Percentiles rank a stretch among this genome's conserved stretches.
Conservation (phyloP, 2,888 invertebrate species). For the Unio pictorum region DNA sequence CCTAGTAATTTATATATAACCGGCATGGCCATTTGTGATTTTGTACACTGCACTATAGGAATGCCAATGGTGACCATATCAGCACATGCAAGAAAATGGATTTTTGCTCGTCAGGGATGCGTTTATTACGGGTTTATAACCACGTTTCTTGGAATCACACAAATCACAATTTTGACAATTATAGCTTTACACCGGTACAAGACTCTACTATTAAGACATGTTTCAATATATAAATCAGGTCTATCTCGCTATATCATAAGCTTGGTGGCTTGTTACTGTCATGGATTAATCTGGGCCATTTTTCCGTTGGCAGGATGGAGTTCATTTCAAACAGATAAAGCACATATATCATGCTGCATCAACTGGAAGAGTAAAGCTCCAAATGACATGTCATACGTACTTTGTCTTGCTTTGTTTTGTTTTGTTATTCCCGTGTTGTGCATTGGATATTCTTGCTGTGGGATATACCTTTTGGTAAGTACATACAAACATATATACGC, state of each 20-base stretch:
- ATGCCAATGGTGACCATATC: conserved; percentile 1
- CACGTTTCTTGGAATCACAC: conserved; percentile 7
- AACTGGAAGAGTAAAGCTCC: conserved; percentile 4
- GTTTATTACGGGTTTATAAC: conserved; percentile 6
- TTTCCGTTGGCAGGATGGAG: conserved; percentile 6
- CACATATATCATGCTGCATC: conserved; percentile 1
- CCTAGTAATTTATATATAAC: conserved; percentile 3
- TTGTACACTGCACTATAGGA: conserved; percentile 1
- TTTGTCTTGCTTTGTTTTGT: not conserved
- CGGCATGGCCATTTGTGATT: conserved; percentile 1
- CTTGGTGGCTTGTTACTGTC: not conserved
- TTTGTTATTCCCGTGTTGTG: not conserved
- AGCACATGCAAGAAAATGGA: not conserved
- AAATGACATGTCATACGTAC: not conserved
- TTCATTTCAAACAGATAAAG: conserved; percentile 3
- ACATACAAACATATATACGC: no score
- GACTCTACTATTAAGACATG: not conserved
- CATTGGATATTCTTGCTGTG: not conserved
- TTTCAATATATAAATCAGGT: not conserved
- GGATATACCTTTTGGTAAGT: conserved; percentile 3
- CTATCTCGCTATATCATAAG: not conserved
- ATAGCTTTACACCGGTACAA: conserved; percentile 3
- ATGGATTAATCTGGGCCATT: conserved; percentile 4
- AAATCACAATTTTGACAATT: conserved; percentile 2
- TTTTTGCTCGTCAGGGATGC: not conserved